Evolutionary conservation across 2,113 vertebrate species (phyloP), one percentile per base, ranked within the genome.

Genomic region (Paralichthys olivaceus): DNA sequence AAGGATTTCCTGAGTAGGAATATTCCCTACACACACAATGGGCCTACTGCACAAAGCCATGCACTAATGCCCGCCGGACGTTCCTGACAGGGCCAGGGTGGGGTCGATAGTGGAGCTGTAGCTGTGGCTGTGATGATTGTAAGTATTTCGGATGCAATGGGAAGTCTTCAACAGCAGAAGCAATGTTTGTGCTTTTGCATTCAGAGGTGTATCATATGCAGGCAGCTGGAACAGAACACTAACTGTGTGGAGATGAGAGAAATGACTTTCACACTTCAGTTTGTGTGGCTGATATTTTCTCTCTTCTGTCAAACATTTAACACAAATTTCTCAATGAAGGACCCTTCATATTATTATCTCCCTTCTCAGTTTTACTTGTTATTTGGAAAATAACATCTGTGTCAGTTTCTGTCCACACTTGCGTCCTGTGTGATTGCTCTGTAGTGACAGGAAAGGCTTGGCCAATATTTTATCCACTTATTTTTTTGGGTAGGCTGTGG

Each of bases 1-100:
- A 89, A 91, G 87, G 90, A 90, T 62, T 84, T 90, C 90, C 90
- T 88, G 90, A 86, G 84, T 72, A 37, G 72, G 75, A 87, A 75
- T 77, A 83, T 88, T 84, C 67, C 9, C 84, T 29, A 51, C 5
- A 51, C 34, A 74, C 88, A 92, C 90, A 88, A 85, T 69, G 72
- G 81, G 63, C 47, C 58, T 12, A 2, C 15, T 3, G 5, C 75
- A 85, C 75, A 85, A 86, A 90, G 69, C 28, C 72, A n/a, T 0
- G 45, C 0, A 72, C 72, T 83, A 75, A 85, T 64, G 58, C 79
- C 71, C 58, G 70, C 75, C 80, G 83, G 87, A 88, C 75, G 43
- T 84, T 85, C 75, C 84, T 76, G 67, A 77, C 75, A 15, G 69
- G 75, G 70, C 53, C 0, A 56, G 53, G 54, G 49, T 23, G 73